Evolutionary conservation across 1,140 invertebrate genomes (phyloP), one percentile per base, ranked within the genome.

Genomic region (Mycetomoellerius zeteki): DNA sequence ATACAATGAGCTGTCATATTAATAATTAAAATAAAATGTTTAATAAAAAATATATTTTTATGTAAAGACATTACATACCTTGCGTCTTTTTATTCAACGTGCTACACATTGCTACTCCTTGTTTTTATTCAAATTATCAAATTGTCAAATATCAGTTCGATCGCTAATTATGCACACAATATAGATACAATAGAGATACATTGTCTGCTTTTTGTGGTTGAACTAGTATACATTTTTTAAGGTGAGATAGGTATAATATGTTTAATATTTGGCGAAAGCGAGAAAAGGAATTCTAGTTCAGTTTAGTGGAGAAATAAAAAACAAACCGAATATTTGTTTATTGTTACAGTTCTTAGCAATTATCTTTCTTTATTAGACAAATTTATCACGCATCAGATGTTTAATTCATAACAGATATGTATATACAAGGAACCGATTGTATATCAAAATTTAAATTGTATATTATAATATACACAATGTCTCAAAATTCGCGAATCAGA

Each of bases 11-110:
- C 24, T 84, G 14, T 50, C 16, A 27, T 33, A 33, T 47, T 43
- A 62, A 50, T 64, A 52, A 85, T 8, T 85, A 65, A 54, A 85
- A 56, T 64, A 85, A 72, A 64, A 52, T 72, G n/a, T 78, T 77
- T 85, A 85, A 76, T 76, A 77, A 85, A 87, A 54, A 47, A 21
- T 85, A 75, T 85, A 73, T 85, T 84, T 87, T 85, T 85, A 81
- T 62, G 27, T 72, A 76, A 73, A 87, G n/a, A 84, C 14, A 50
- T 81, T 43, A 19, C 1, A 37, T 8, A 67, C 12, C 4, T 24
- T 37, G 50, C 14, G 21, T 47, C 6, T 52, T 16, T 82, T 86
- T 71, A 64, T 72, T 69, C 24, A 33, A 8, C 4, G 52, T 50
- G 14, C 14, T 50, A 14, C 47, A 50, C 12, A 12, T 3, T 50